phyloP scores from a whole-genome alignment of 2,113 vertebrate genomes.

The Zingel zingel region DNA sequence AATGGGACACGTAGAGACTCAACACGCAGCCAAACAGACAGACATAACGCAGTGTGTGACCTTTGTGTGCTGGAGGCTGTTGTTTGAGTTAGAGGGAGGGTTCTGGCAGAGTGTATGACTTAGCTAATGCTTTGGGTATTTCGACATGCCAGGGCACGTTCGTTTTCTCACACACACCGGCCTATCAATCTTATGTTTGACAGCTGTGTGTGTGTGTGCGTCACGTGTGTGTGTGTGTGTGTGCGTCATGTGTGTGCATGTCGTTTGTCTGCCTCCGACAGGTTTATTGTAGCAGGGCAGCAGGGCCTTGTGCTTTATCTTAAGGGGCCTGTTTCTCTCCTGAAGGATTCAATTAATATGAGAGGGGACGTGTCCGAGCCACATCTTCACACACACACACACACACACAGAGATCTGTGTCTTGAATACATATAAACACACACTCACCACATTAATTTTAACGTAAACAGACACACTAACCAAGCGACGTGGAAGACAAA shows the following conservation, averaged over 20 bases:
- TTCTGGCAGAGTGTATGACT: conserved; percentile 56
- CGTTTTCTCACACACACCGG: conserved; percentile 9
- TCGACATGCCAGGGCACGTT: conserved; percentile 75
- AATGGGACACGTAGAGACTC: conserved; percentile 44
- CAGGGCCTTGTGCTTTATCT: conserved; percentile 73
- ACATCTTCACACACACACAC: conserved; percentile 27
- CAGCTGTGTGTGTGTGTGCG: conserved; percentile 54
- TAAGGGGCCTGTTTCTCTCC: conserved; percentile 76
- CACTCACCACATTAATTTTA: conserved; percentile 66
- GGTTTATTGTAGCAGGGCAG: conserved; percentile 79
- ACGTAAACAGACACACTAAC: conserved; percentile 68
- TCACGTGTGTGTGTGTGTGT: not conserved
- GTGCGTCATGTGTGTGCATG: conserved; percentile 21
- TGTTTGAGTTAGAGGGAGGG: conserved; percentile 65
- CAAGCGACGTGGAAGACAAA: conserved; percentile 64
- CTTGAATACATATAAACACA: conserved; percentile 69
- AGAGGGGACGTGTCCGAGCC: conserved; percentile 56
- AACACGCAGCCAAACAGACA: conserved; percentile 33
- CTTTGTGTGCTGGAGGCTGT: conserved; percentile 64
- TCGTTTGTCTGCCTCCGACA: conserved; percentile 77
- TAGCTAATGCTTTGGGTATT: conserved; percentile 78
- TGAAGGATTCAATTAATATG: conserved; percentile 82
- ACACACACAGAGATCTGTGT: conserved; percentile 29
- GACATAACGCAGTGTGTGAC: conserved; percentile 59
- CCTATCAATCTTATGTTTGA: conserved; percentile 65